Evolutionary conservation across 2,113 vertebrate genomes (phyloP).

Genomic region (Ailurus styani): DNA sequence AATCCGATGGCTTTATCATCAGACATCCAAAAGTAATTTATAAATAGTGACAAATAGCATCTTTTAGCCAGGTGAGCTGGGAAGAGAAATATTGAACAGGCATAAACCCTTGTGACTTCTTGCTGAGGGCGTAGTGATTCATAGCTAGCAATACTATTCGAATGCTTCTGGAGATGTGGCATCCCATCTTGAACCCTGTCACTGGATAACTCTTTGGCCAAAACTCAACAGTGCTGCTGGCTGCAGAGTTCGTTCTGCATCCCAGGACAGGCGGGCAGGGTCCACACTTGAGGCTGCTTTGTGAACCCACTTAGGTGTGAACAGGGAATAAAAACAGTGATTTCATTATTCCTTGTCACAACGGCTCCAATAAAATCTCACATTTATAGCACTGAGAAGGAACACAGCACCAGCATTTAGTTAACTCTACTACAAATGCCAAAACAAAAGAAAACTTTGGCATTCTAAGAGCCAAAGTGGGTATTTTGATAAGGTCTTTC

Average conservation of each 20-base stretch:
- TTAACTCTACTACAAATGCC: neutral
- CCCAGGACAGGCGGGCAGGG: too few relatives aligned
- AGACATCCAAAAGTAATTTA: constrained; percentile 8
- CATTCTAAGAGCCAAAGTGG: neutral
- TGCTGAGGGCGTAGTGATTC: neutral
- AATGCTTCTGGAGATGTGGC: neutral
- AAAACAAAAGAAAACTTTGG: neutral
- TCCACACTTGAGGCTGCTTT: neutral
- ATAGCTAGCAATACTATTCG: neutral
- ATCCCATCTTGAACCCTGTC: neutral
- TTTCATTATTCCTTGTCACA: neutral
- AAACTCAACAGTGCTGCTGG: neutral
- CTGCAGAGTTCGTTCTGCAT: neutral
- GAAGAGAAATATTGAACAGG: neutral
- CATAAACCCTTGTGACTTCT: neutral
- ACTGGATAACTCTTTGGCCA: neutral
- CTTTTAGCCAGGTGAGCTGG: neutral
- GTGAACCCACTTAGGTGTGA: neutral
- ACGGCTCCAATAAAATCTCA: neutral
- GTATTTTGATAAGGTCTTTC: neutral
- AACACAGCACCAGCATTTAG: neutral
- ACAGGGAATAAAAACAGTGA: neutral
- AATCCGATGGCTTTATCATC: neutral
- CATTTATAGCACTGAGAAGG: neutral
- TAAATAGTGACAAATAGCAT: neutral